Conservation (phyloP, 2,113 vertebrate species). For the Rana temporaria region DNA sequence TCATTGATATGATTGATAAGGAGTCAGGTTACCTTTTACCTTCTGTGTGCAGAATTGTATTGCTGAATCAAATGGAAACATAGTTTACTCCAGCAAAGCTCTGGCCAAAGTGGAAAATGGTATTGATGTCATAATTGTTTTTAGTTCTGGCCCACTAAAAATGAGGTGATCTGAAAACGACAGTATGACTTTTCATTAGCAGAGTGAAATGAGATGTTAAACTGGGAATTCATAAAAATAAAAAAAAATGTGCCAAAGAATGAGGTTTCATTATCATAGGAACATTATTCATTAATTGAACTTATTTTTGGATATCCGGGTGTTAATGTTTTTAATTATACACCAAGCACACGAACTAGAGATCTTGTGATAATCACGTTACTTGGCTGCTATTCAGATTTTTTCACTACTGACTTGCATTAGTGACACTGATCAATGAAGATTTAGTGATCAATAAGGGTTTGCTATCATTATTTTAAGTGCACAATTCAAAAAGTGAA, state of each 20-base stretch:
- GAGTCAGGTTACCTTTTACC: constrained; percentile 64
- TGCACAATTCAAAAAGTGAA: no score
- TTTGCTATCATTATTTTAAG: no score
- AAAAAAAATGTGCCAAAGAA: not conserved
- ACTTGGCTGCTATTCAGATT: no score
- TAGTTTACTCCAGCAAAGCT: constrained; percentile 8
- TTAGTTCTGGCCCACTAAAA: not conserved
- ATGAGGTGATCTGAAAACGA: not conserved
- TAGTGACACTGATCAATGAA: no score
- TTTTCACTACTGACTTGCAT: no score
- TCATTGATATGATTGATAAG: constrained; percentile 65
- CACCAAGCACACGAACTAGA: no score
- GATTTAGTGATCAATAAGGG: no score
- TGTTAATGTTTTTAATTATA: not conserved
- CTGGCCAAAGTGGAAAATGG: not conserved
- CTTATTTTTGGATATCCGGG: not conserved
- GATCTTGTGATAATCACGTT: no score
- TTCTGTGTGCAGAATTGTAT: constrained; percentile 58
- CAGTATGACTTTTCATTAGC: not conserved
- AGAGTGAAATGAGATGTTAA: not conserved
- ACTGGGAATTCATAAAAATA: not conserved
- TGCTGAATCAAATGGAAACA: constrained; percentile 40
- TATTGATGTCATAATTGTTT: constrained; percentile 19
- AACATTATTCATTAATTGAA: not conserved
- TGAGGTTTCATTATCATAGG: not conserved